Evolutionary conservation across 2,113 vertebrate genomes (phyloP).

Genomic region (Dolichallabes microphthalmus): DNA sequence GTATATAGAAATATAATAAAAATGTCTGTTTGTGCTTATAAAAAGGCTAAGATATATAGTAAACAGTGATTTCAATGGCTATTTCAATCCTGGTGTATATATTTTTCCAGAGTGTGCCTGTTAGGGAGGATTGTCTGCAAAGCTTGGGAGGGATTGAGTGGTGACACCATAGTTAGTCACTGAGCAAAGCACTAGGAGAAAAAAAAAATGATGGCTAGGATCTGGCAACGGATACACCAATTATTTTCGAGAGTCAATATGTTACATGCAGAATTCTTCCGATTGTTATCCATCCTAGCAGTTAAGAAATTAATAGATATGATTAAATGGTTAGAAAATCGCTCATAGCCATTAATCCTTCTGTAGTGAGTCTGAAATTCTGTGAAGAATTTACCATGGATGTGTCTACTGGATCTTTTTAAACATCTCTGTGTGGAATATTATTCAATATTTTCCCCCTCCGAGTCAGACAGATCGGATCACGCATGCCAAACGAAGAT

Average conservation of each 20-base stretch:
- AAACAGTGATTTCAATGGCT: slow-evolving; percentile 25
- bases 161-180: slow-evolving; percentile 61
- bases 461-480: neutral
- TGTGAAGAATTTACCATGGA: neutral
- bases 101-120: neutral
- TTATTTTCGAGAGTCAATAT: slow-evolving; percentile 4
- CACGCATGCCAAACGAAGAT: neutral
- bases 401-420: neutral
- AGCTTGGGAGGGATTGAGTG: slow-evolving; percentile 71
- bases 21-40: neutral
- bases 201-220: slow-evolving; percentile 67
- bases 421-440: neutral
- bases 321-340: neutral
- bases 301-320: neutral
- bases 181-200: slow-evolving; percentile 61
- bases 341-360: neutral
- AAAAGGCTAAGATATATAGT: slow-evolving; percentile 41
- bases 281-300: neutral
- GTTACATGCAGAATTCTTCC: slow-evolving; percentile 8
- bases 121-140: slow-evolving; percentile 53
- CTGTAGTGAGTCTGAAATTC: neutral
- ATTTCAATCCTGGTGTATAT: slow-evolving; percentile 7
- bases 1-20: neutral
- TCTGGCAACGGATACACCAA: slow-evolving; percentile 57
- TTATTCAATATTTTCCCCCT: neutral